phyloP scores from a whole-genome alignment of 2,113 vertebrate genomes.

The Chloropsis hardwickii region DNA sequence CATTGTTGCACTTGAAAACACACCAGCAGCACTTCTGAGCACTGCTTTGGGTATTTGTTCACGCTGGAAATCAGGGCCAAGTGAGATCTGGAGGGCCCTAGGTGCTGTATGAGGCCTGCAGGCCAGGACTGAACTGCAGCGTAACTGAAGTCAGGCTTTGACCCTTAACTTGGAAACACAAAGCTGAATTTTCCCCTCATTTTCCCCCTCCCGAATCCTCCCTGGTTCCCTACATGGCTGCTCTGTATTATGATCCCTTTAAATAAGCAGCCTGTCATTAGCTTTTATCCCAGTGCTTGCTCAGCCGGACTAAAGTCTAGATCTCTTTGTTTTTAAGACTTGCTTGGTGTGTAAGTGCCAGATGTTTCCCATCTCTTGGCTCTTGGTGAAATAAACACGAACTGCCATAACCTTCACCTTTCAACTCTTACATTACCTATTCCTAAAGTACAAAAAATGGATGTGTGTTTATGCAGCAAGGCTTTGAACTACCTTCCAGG shows the following conservation, averaged over 20 bases:
- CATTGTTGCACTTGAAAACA: background rate
- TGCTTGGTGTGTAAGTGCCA: constrained; percentile 66
- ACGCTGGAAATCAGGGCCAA: background rate
- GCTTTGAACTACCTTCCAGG: constrained; percentile 69
- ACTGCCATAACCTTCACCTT: constrained; percentile 70
- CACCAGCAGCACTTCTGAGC: background rate
- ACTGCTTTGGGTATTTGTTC: background rate
- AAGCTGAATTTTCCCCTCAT: constrained; percentile 29
- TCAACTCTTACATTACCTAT: constrained; percentile 70
- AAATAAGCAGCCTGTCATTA: constrained; percentile 73
- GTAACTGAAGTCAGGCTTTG: constrained; percentile 5
- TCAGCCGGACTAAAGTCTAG: constrained; percentile 63
- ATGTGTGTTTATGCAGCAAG: constrained; percentile 61
- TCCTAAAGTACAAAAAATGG: constrained; percentile 60
- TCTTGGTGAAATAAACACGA: constrained; percentile 74
- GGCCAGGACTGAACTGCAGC: background rate
- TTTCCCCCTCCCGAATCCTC: background rate
- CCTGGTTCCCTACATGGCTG: constrained; percentile 56
- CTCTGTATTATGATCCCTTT: constrained; percentile 70
- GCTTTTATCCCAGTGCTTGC: constrained; percentile 72
- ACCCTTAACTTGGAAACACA: constrained; percentile 42
- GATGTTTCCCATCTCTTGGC: constrained; percentile 72
- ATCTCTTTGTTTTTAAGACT: constrained; percentile 70
- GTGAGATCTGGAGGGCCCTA: background rate
- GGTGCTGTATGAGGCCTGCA: background rate